These are phyloP conservation scores for Zaprionus lineosus DNA, from an alignment of 2,888 invertebrate genomes.

Conservation along the genomic window DNA sequence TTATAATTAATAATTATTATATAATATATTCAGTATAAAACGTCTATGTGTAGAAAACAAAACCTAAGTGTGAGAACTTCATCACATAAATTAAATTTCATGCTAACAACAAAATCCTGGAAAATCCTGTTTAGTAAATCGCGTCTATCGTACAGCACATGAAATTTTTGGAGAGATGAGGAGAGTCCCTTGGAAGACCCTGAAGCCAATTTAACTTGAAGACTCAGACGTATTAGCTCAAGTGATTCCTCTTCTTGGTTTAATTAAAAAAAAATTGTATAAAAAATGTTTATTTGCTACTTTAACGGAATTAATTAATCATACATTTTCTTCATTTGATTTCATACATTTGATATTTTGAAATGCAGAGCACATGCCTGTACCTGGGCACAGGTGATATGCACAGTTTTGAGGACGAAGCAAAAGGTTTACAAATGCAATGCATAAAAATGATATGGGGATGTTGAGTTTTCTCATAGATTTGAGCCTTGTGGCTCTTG, in stretches of 20 bases:
- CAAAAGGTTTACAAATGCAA: too few relatives aligned
- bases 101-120: slow-evolving; percentile 55
- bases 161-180: slow-evolving; percentile 4
- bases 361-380: slow-evolving; percentile 51
- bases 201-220: slow-evolving; percentile 30
- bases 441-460: too few relatives aligned
- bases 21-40: slow-evolving; percentile 68
- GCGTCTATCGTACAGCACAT: slow-evolving; percentile 24
- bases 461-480: too few relatives aligned
- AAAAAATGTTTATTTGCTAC: slow-evolving; percentile 62
- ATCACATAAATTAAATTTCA: slow-evolving; percentile 48
- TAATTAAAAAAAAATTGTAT: too few relatives aligned
- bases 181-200: slow-evolving; percentile 32
- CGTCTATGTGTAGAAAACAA: slow-evolving; percentile 41
- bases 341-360: slow-evolving; percentile 26
- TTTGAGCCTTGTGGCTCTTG: slow-evolving; percentile 65
- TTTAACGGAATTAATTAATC: slow-evolving; percentile 61
- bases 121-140: slow-evolving; percentile 31
- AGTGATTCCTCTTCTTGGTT: too few relatives aligned
- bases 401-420: slow-evolving; percentile 58
- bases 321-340: slow-evolving; percentile 19
- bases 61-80: slow-evolving; percentile 34
- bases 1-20: slow-evolving; percentile 57
- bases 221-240: slow-evolving; percentile 32
- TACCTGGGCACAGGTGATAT: slow-evolving; percentile 55